A percentile compares a stretch with the other conserved stretches of the same genome.
phyloP scores from a whole-genome alignment of 2,888 invertebrate species.

The Drosophila ezoana region DNA sequence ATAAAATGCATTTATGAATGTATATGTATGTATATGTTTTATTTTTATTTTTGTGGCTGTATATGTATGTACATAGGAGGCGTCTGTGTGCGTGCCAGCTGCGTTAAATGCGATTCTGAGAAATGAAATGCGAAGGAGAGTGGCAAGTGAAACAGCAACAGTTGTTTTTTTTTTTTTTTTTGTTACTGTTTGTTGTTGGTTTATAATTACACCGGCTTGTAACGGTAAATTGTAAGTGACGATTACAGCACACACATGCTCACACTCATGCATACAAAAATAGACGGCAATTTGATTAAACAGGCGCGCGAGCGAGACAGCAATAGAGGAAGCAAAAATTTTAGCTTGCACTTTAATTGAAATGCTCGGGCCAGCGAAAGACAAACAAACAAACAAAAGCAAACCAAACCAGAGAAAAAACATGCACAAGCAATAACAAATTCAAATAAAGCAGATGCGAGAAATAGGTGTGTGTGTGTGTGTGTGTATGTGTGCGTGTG shows the following conservation, averaged over 20 bases:
- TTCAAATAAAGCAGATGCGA: constrained; percentile 39
- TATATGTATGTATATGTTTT: background rate
- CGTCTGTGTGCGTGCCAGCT: constrained; percentile 66
- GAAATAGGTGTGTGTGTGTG: constrained; percentile 22
- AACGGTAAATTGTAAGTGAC: constrained; percentile 69
- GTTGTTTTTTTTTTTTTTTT: constrained; percentile 48
- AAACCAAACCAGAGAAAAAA: constrained; percentile 40
- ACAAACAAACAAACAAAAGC: constrained; percentile 41
- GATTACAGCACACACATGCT: constrained; percentile 65
- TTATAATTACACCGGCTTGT: constrained; percentile 68
- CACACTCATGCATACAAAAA: constrained; percentile 14
- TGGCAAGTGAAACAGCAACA: constrained; percentile 43
- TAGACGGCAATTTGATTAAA: constrained; percentile 30
- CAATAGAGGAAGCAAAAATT: constrained; percentile 66
- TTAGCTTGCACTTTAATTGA: constrained; percentile 69
- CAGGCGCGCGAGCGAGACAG: constrained; percentile 54
- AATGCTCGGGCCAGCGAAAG: constrained; percentile 49
- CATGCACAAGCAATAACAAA: constrained; percentile 57
- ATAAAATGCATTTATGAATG: constrained; percentile 47
- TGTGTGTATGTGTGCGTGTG: constrained; percentile 7
- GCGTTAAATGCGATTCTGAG: constrained; percentile 50
- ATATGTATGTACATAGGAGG: constrained; percentile 10
- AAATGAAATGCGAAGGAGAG: constrained; percentile 49
- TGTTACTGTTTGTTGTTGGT: constrained; percentile 36
- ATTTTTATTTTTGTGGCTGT: background rate